Conservation (phyloP, 2,113 vertebrate genomes). For the Cepphus grylle region DNA sequence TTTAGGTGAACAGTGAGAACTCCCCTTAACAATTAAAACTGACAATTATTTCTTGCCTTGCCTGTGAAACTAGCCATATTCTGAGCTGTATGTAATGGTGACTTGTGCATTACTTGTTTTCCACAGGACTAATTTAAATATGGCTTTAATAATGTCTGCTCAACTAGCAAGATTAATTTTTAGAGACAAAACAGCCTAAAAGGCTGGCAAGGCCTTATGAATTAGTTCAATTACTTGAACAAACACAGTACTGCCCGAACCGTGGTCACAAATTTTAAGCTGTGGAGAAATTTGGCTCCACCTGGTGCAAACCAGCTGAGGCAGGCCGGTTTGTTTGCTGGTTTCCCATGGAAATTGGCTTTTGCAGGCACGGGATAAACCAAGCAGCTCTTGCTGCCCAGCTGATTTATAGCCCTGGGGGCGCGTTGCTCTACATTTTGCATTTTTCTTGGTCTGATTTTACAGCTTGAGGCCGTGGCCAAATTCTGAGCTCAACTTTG, state of each 20-base stretch:
- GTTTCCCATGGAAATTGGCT: neutral
- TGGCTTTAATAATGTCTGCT: neutral
- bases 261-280: neutral
- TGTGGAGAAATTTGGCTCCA: neutral
- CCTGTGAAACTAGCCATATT: neutral
- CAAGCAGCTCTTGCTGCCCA: neutral
- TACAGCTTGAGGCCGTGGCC: neutral
- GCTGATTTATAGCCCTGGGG: neutral
- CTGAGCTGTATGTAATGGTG: neutral
- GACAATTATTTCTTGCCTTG: neutral
- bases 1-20: neutral
- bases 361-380: neutral
- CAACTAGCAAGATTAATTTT: neutral
- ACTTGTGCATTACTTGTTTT: neutral
- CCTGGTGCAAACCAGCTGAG: neutral
- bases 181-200: neutral
- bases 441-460: neutral
- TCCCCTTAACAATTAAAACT: neutral
- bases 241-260: fast-evolving
- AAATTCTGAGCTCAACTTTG: neutral
- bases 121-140: neutral
- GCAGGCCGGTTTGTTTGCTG: too few relatives aligned
- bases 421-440: neutral
- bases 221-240: neutral
- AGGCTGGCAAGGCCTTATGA: neutral